phyloP scores from a whole-genome alignment of 2,888 invertebrate species.

The Deroplatys truncata region DNA sequence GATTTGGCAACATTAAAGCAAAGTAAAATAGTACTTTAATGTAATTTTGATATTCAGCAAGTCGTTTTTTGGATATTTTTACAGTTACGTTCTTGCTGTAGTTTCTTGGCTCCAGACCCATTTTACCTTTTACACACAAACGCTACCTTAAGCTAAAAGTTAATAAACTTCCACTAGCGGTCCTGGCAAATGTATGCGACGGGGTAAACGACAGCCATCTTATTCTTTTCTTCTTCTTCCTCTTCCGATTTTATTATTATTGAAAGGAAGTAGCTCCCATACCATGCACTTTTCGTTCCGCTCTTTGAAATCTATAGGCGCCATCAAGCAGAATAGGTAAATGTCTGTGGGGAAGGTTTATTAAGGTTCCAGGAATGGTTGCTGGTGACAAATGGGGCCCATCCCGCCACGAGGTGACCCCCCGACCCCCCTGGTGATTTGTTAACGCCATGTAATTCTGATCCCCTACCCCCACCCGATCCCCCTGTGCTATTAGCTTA shows the following conservation, averaged over 20 bases:
- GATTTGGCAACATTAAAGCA: not conserved
- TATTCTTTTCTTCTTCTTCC: not conserved
- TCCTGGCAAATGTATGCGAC: not conserved
- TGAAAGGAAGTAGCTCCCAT: not conserved
- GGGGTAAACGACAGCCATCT: not conserved
- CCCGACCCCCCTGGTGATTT: not conserved
- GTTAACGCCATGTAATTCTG: not conserved
- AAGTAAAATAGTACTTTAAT: not conserved
- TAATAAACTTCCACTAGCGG: not conserved
- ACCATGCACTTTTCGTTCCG: not conserved
- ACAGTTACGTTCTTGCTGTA: too few species aligned
- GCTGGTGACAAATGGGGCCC: not conserved
- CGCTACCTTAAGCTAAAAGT: not conserved
- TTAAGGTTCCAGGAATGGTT: not conserved
- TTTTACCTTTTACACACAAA: not conserved
- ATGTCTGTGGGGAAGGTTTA: not conserved
- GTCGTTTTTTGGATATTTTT: not conserved
- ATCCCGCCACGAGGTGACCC: not conserved
- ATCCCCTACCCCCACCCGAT: not conserved
- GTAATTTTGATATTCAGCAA: not conserved
- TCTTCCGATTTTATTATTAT: not conserved
- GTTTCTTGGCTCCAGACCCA: not conserved
- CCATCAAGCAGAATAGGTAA: slow-evolving; percentile 1
- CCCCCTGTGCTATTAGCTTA: not conserved
- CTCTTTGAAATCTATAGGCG: not conserved